Evolutionary conservation across 2,113 vertebrate genomes (phyloP).

Genomic region (Lepisosteus oculatus): DNA sequence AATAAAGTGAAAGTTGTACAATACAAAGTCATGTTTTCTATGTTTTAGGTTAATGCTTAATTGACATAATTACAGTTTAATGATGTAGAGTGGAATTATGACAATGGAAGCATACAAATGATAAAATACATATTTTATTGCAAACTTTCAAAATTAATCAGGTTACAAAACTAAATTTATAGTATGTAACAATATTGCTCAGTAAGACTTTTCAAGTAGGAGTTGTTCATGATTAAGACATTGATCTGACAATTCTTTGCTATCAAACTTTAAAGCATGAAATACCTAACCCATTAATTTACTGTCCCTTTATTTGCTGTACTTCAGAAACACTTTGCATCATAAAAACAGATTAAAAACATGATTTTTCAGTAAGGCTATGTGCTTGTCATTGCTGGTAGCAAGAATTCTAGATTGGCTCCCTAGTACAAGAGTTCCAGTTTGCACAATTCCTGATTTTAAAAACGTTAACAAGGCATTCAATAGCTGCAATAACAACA

Average conservation of each 20-base stretch:
- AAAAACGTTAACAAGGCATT: too few relatives aligned
- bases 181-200: constrained; percentile 30
- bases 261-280: background rate
- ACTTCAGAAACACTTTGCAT: background rate
- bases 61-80: too few relatives aligned
- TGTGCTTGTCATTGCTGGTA: constrained; percentile 23
- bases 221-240: constrained; percentile 36
- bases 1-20: too few relatives aligned
- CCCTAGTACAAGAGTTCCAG: too few relatives aligned
- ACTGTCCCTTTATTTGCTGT: background rate
- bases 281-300: constrained; percentile 4
- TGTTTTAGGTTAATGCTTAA: too few relatives aligned
- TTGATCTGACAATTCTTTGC: constrained; percentile 22
- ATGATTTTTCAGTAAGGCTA: constrained; percentile 13
- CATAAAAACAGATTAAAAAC: constrained; percentile 14
- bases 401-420: too few relatives aligned
- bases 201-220: constrained; percentile 35
- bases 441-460: too few relatives aligned
- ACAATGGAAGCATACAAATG: constrained; percentile 27
- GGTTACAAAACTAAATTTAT: constrained; percentile 35
- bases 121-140: constrained; percentile 63
- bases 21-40: too few relatives aligned
- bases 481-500: too few relatives aligned
- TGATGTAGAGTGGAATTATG: constrained; percentile 15
- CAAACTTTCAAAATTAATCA: constrained; percentile 48